These are phyloP conservation scores for Podarcis cretensis DNA, from an alignment of 2,113 vertebrate species.

Conservation along the genomic window DNA sequence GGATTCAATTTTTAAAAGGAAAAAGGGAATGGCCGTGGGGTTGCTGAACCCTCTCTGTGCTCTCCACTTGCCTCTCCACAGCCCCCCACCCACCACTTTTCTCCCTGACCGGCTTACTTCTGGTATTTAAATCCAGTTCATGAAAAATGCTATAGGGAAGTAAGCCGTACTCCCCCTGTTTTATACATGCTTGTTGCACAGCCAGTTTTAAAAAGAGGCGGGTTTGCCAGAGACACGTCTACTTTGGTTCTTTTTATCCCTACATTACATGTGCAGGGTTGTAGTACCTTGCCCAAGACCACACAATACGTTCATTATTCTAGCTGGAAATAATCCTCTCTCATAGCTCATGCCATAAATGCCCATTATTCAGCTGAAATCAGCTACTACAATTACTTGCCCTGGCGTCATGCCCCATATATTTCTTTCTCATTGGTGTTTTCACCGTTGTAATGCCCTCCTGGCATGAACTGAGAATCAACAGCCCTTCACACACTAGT, in stretches of 20 bases:
- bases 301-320: neutral
- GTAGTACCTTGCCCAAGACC: neutral
- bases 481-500: neutral
- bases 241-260: neutral
- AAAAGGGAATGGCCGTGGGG: too few relatives aligned
- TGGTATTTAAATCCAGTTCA: too few relatives aligned
- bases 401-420: neutral
- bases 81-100: too few relatives aligned
- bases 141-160: too few relatives aligned
- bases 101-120: too few relatives aligned
- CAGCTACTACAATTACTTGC: neutral
- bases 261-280: neutral
- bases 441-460: slow-evolving; percentile 32
- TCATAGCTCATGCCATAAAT: neutral
- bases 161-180: too few relatives aligned
- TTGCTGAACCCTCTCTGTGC: too few relatives aligned
- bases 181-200: too few relatives aligned
- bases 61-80: too few relatives aligned
- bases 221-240: neutral
- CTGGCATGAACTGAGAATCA: slow-evolving; percentile 28
- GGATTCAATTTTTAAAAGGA: too few relatives aligned
- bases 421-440: slow-evolving; percentile 31
- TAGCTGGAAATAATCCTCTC: neutral
- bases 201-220: too few relatives aligned
- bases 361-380: neutral